Conservation (phyloP, 1,140 invertebrate genomes). For the Lepidotrigona ventralis region DNA sequence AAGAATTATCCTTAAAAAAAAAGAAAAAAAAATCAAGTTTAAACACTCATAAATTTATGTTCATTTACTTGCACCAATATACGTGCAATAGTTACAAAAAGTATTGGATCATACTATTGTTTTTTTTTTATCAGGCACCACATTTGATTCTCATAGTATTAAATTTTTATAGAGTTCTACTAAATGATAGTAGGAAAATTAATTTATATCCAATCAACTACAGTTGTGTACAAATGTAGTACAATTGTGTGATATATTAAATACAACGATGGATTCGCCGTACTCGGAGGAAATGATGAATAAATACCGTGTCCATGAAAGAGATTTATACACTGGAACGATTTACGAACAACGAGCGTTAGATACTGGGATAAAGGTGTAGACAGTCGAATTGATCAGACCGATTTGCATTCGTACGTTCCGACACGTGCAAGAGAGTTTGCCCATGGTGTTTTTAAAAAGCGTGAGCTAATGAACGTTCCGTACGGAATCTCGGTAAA, state of each 20-base stretch:
- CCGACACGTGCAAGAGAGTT: background rate
- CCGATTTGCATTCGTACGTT: too few relatives aligned
- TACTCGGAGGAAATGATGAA: background rate
- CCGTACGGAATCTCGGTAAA: background rate
- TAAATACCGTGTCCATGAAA: background rate
- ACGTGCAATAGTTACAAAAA: too few relatives aligned
- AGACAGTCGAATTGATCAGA: slow-evolving; percentile 4
- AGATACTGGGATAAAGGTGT: background rate
- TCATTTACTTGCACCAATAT: too few relatives aligned
- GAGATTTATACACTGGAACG: background rate
- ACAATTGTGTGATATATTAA: too few relatives aligned
- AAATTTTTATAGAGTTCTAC: too few relatives aligned
- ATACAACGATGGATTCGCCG: too few relatives aligned
- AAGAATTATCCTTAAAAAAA: too few relatives aligned
- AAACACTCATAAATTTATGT: background rate
- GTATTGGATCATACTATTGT: too few relatives aligned
- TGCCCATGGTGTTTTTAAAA: background rate
- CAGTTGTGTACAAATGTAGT: background rate
- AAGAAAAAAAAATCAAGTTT: background rate
- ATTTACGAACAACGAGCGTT: background rate
- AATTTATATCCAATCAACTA: too few relatives aligned
- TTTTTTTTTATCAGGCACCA: too few relatives aligned
- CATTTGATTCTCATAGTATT: too few relatives aligned
- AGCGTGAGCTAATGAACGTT: background rate
- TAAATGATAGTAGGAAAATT: too few relatives aligned